Evolutionary conservation across 2,888 invertebrate species (phyloP).

Genomic region (Oligia latruncula): DNA sequence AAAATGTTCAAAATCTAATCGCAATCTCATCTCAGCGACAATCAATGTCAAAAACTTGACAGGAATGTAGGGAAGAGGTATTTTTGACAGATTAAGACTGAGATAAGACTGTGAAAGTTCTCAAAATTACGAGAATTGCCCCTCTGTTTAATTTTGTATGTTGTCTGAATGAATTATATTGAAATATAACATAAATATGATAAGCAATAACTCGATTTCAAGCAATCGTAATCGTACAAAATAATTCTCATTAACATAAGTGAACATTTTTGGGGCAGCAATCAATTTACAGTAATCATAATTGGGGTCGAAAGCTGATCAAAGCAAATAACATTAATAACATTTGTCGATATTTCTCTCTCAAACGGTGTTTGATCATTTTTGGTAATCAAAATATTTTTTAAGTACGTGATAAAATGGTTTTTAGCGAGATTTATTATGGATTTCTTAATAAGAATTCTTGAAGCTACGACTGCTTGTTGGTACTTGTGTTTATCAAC

Average conservation of each 20-base stretch:
- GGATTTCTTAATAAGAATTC: background rate
- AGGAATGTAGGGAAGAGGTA: too few species aligned
- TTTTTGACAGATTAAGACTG: too few species aligned
- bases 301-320: constrained; percentile 43
- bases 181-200: background rate
- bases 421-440: background rate
- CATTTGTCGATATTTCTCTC: constrained; percentile 23
- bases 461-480: background rate
- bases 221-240: background rate
- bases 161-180: background rate
- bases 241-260: background rate
- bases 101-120: too few species aligned
- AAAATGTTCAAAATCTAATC: too few species aligned
- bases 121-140: too few species aligned
- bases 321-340: constrained; percentile 51
- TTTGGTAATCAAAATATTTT: constrained; percentile 17
- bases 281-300: constrained; percentile 56
- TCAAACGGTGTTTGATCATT: constrained; percentile 43
- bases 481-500: background rate
- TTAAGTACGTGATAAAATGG: background rate
- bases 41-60: too few species aligned
- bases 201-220: background rate
- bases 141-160: background rate
- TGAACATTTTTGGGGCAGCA: constrained; percentile 42
- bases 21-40: too few species aligned